Evolutionary conservation across 1,140 invertebrate genomes (phyloP), one percentile per base, ranked within the genome.

Genomic region (Philaenus spumarius): DNA sequence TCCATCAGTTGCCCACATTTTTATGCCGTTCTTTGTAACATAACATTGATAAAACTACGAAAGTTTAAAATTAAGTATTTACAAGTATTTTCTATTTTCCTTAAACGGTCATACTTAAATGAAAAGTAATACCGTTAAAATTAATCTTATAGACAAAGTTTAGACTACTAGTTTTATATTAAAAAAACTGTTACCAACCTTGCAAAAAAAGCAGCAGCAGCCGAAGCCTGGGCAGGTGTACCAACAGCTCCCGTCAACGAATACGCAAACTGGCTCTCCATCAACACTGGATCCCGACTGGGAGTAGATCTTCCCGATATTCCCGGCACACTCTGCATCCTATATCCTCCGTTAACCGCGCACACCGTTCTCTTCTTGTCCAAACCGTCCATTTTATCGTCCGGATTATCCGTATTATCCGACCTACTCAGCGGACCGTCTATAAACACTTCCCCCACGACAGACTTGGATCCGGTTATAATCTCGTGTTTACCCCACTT

Each of bases 241-340:
- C 54, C 45, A 26, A 22, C 20, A 56, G 23, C 20, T 46, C 48
- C 5, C 47, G 55, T 19, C 42, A 58, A 5, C 5, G 60, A 23
- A 4, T 68, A 62, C 19, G 64, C 74, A 62, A 60, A 69, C 66
- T 64, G 69, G 60, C 58, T 53, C 14, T 72, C 68, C 52, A 73
- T 37, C 23, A 54, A 19, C 40, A 34, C 26, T 9, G 26, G 26
- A 30, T 30, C 26, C 15, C 15, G 50, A 9, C 15, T 26, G 30
- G 7, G 14, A 2, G 30, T 15, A 11, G 50, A 19, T 19, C 30
- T 20, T 23, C 45, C 45, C 5, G 17, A 14, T 3, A 4, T 5
- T 14, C 17, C 45, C 2, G 17, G 17, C 2, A 12, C 45, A 17
- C 45, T 22, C 20, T 2, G 45, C 17, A 22, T 5, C 5, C 40